phyloP scores from a whole-genome alignment of 2,113 vertebrate genomes.

The Brachirus orientalis region DNA sequence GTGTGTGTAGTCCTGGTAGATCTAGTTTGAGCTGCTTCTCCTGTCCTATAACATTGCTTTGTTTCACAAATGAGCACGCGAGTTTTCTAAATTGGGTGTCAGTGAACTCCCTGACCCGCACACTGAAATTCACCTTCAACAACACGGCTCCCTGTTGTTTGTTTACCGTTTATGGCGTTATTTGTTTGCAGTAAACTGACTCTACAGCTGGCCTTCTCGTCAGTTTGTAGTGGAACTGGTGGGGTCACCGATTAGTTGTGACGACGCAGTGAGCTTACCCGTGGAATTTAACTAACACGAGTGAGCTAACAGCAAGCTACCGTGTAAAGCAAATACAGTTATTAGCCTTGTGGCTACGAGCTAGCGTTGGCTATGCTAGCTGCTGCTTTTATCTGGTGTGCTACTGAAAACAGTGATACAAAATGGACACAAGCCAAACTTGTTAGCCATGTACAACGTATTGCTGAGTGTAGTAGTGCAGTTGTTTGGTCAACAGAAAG shows the following conservation, averaged over 20 bases:
- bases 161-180: constrained; percentile 44
- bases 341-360: constrained; percentile 57
- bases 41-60: constrained; percentile 79
- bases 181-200: constrained; percentile 35
- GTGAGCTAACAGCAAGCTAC: constrained; percentile 42
- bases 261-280: constrained; percentile 38
- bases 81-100: constrained; percentile 69
- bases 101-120: constrained; percentile 65
- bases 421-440: constrained; percentile 51
- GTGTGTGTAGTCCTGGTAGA: constrained; percentile 63
- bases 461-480: not conserved
- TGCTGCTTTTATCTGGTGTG: constrained; percentile 27
- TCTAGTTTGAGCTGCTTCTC: constrained; percentile 80
- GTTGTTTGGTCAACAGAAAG: constrained; percentile 9
- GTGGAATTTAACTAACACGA: constrained; percentile 40
- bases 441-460: constrained; percentile 32
- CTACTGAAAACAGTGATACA: constrained; percentile 26
- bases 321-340: constrained; percentile 23
- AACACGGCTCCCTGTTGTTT: constrained; percentile 52
- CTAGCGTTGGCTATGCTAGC: constrained; percentile 49
- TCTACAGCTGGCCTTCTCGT: not conserved
- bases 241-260: constrained; percentile 3
- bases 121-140: constrained; percentile 56
- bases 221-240: not conserved
- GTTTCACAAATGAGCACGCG: constrained; percentile 70